These are phyloP conservation scores for Cinclus mexicanus DNA, from an alignment of 2,113 vertebrate species.

Conservation along the genomic window DNA sequence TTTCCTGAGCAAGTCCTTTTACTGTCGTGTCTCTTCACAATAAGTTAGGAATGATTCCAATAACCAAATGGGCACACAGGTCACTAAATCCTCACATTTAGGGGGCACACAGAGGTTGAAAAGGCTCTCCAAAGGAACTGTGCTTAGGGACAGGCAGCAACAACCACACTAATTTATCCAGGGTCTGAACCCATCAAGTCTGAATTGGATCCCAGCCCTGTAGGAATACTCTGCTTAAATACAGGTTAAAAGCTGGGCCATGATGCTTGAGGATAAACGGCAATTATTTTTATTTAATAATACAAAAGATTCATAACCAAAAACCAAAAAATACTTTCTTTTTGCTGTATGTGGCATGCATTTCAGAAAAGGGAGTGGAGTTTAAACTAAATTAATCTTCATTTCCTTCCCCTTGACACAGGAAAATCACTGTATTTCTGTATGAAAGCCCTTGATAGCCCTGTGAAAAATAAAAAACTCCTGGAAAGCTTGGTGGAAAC, in stretches of 20 bases:
- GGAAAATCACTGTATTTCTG: neutral
- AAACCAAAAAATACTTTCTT: neutral
- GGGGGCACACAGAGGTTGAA: neutral
- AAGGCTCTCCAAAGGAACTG: neutral
- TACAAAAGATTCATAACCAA: neutral
- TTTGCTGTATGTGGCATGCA: neutral
- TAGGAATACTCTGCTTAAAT: neutral
- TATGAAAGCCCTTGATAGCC: neutral
- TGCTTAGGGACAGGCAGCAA: neutral
- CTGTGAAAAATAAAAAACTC: neutral
- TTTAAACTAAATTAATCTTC: neutral
- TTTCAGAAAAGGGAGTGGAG: neutral
- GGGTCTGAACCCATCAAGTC: neutral
- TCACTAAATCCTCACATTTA: neutral
- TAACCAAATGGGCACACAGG: slow-evolving; percentile 55
- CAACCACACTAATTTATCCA: neutral
- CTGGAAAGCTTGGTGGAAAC: neutral
- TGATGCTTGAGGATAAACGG: slow-evolving; percentile 1
- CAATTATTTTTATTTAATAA: slow-evolving; percentile 6
- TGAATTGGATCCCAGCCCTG: neutral
- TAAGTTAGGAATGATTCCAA: neutral
- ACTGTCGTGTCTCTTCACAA: neutral
- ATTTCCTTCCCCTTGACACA: neutral
- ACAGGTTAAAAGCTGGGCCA: neutral
- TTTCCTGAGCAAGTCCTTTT: neutral